Evolutionary conservation across 2,113 vertebrate genomes (phyloP), one percentile per base, ranked within the genome.

Genomic region (Crotalus viridis): DNA sequence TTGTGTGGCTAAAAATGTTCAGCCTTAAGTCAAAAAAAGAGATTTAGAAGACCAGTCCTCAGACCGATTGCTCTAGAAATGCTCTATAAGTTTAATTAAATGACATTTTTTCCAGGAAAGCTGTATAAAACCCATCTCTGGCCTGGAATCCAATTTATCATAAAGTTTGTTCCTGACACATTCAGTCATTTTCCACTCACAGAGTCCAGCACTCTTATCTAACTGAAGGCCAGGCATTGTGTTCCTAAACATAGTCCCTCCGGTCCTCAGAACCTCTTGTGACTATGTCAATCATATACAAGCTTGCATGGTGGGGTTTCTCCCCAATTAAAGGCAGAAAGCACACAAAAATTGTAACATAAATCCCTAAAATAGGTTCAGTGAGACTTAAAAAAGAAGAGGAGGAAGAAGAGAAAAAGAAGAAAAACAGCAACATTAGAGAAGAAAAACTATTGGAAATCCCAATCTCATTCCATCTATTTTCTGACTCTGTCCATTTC

Each of bases 1-100:
- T 91, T 64, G 57, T 52, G 64, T 54, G 96, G 88, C 93, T 93
- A 89, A 94, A 90, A 94, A 22, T 0, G 2, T 87, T 94, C 85
- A 93, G 81, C 43, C 89, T 7, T 91, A 92, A 95, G 96, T 0
- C 92, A 95, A 92, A 94, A 94, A 39, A 43, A 43, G 33, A 81
- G n/a, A 8, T 1, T 81, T 81, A 19, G 17, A 43, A 43, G 2
- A 9, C 33, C 17, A 43, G 39, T 10, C 69, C 74, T 81, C 33
- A 21, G 17, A 43, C 74, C 7, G 39, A 43, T 81, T 43, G 17
- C 19, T 81, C 74, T 43, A 43, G 7, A 89, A 26, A 28, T 4
- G 12, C 39, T 56, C 86, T 6, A 21, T 81, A 54, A 61, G 93
- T 94, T 88, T 12, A 57, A 17, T 89, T 94, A 91, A 91, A 96